A percentile compares a stretch with the other conserved stretches of the same genome.
These are phyloP conservation scores for Cacatua alba DNA, from an alignment of 2,113 vertebrate species.

Conservation along the genomic window DNA sequence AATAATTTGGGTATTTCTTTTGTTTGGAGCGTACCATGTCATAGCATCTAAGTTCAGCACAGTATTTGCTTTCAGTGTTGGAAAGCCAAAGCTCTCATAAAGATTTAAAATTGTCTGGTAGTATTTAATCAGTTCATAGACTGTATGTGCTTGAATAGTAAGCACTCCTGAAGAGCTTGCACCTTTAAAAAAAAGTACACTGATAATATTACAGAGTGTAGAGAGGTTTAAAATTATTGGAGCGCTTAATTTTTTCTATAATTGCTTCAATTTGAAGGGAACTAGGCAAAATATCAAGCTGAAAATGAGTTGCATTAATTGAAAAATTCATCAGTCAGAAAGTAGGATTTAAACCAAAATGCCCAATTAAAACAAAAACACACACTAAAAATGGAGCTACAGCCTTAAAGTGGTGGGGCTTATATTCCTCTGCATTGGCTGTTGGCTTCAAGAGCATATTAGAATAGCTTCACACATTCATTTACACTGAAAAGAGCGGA, in stretches of 20 bases:
- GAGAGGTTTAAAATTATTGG: conserved; percentile 65
- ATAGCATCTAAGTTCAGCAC: neutral
- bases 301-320: conserved; percentile 60
- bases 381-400: neutral
- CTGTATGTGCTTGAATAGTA: conserved; percentile 7
- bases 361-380: conserved; percentile 10
- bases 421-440: neutral
- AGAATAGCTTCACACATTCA: neutral
- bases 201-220: conserved; percentile 31
- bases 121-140: conserved; percentile 47
- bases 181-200: conserved; percentile 43
- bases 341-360: conserved; percentile 55
- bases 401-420: conserved; percentile 1
- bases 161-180: conserved; percentile 61
- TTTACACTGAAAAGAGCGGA: neutral
- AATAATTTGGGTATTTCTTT: neutral
- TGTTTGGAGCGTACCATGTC: neutral
- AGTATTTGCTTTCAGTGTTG: neutral
- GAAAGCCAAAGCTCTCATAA: conserved; percentile 15
- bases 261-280: conserved; percentile 66
- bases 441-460: neutral
- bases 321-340: conserved; percentile 66
- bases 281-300: conserved; percentile 70
- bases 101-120: conserved; percentile 30
- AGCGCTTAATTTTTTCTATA: conserved; percentile 68